A percentile compares a stretch with the other conserved stretches of the same genome.
phyloP scores from a whole-genome alignment of 2,113 vertebrate species.

The Eulemur rufifrons region DNA sequence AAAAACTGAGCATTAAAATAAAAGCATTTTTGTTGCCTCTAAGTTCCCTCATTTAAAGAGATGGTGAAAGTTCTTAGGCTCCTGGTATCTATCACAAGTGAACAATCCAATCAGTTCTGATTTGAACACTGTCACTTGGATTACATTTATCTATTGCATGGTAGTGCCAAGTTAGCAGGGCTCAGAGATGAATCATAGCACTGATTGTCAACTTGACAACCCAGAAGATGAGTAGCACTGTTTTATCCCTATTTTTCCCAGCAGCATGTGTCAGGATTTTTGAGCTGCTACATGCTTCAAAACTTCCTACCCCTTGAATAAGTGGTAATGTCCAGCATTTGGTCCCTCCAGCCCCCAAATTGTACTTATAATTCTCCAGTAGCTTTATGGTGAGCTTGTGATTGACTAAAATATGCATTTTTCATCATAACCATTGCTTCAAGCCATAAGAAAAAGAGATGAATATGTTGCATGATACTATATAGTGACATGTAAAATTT shows the following conservation, averaged over 20 bases:
- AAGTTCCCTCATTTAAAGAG: constrained; percentile 78
- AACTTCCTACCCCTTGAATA: constrained; percentile 74
- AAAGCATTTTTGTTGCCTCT: constrained; percentile 78
- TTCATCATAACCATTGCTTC: background rate
- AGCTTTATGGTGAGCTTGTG: background rate
- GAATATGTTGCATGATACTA: background rate
- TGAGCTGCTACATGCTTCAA: constrained; percentile 80
- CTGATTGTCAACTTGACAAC: constrained; percentile 84
- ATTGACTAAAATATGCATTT: constrained; percentile 39
- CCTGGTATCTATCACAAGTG: constrained; percentile 83
- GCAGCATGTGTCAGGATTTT: constrained; percentile 80
- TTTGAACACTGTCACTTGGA: constrained; percentile 83
- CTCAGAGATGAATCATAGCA: constrained; percentile 82
- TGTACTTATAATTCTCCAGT: background rate
- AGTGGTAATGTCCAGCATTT: constrained; percentile 67
- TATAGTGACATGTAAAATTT: background rate
- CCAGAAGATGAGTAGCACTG: constrained; percentile 83
- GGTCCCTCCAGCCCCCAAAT: background rate
- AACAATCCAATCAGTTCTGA: constrained; percentile 85
- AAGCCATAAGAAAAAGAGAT: background rate
- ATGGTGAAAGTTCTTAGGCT: constrained; percentile 80
- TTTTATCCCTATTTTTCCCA: constrained; percentile 81
- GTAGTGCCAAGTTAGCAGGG: constrained; percentile 83
- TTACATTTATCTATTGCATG: constrained; percentile 82
- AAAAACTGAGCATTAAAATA: constrained; percentile 63